phyloP scores from a whole-genome alignment of 2,113 vertebrate species.

The Chionomys nivalis region DNA sequence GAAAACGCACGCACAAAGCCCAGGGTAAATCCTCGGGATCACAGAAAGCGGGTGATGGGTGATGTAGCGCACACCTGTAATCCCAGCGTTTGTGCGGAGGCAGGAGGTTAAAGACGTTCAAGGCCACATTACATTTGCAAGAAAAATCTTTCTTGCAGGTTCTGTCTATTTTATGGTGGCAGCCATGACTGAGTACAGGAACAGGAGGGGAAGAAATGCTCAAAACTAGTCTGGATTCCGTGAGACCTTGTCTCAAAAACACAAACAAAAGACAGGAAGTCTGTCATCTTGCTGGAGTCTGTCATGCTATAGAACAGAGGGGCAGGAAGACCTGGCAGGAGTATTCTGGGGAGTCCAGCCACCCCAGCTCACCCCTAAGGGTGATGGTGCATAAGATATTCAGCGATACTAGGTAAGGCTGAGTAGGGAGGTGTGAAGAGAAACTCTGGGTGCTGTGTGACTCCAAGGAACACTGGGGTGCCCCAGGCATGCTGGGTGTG shows the following conservation, averaged over 20 bases:
- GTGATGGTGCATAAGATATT: accelerated
- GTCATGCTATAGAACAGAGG: not conserved
- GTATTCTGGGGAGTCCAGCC: not conserved
- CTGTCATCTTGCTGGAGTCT: not conserved
- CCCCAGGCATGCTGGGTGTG: not conserved
- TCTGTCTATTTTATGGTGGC: not conserved
- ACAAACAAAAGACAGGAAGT: not conserved
- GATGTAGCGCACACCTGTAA: too few species aligned
- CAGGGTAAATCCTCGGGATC: not conserved
- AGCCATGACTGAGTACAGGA: not conserved
- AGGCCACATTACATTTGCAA: not conserved
- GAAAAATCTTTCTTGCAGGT: not conserved
- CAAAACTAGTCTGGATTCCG: too few species aligned
- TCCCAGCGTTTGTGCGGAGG: not conserved
- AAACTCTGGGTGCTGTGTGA: not conserved
- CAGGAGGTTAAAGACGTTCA: too few species aligned
- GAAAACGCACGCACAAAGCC: too few species aligned
- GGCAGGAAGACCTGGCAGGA: not conserved
- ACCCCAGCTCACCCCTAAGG: too few species aligned
- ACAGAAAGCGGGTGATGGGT: not conserved
- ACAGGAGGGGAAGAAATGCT: not conserved
- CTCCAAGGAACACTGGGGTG: not conserved
- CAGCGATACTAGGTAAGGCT: not conserved
- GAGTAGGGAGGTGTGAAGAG: not conserved
- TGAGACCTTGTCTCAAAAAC: not conserved